These are phyloP conservation scores for Epistrophella euchroma DNA, from an alignment of 2,888 invertebrate genomes.

Conservation along the genomic window DNA sequence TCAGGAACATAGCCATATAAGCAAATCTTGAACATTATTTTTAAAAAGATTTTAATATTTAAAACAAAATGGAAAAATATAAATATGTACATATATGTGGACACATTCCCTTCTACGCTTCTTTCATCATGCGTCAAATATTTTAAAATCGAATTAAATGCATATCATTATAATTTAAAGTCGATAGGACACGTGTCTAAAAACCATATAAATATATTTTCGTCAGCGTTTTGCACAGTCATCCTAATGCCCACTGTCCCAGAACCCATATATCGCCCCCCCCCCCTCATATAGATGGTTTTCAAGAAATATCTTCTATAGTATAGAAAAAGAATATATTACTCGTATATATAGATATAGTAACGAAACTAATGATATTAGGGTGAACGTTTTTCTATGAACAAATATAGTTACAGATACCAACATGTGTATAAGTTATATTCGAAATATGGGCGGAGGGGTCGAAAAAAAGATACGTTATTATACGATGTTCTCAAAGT, in stretches of 20 bases:
- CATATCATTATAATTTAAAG: slow-evolving; percentile 50
- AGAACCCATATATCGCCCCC: slow-evolving; percentile 15
- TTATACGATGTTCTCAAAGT: slow-evolving; percentile 45
- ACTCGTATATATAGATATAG: not conserved
- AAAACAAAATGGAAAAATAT: not conserved
- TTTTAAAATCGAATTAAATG: slow-evolving; percentile 6
- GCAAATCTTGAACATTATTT: too few relatives aligned
- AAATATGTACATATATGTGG: not conserved
- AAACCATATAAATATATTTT: slow-evolving; percentile 51
- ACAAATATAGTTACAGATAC: not conserved
- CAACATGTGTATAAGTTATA: not conserved
- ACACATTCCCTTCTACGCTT: not conserved
- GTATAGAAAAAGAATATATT: not conserved
- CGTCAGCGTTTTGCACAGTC: slow-evolving; percentile 56
- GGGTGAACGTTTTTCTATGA: slow-evolving; percentile 37
- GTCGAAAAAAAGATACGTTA: slow-evolving; percentile 31
- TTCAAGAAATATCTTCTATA: not conserved
- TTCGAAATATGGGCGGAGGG: slow-evolving; percentile 17
- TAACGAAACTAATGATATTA: slow-evolving; percentile 72
- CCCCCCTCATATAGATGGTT: not conserved
- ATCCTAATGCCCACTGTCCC: slow-evolving; percentile 42
- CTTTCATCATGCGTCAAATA: not conserved
- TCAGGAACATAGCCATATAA: too few relatives aligned
- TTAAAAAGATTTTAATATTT: too few relatives aligned
- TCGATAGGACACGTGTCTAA: slow-evolving; percentile 56